Percentiles rank a stretch among this genome's conserved stretches.
These are phyloP conservation scores for Beroe forskalii DNA, from an alignment of 37 sponge, comb jelly and placozoan genomes.

Conservation along the genomic window DNA sequence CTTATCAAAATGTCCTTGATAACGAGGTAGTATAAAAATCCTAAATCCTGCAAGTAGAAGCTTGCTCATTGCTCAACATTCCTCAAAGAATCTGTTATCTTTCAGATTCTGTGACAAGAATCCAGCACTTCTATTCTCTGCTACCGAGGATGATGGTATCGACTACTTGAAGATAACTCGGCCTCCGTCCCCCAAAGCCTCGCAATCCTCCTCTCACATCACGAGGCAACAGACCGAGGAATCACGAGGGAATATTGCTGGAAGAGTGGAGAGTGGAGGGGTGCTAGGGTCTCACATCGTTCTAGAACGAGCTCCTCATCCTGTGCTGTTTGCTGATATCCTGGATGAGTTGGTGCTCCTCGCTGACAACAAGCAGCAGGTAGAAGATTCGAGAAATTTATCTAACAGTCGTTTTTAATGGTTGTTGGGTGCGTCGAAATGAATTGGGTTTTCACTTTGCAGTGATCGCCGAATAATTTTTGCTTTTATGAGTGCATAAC, in stretches of 20 bases:
- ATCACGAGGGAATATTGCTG: background rate
- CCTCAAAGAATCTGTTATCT: background rate
- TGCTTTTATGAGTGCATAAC: too few species aligned
- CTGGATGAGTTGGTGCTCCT: background rate
- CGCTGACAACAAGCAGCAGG: slow-evolving; percentile 14
- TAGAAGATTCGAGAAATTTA: too few species aligned
- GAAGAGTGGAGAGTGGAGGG: background rate
- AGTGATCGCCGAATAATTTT: too few species aligned
- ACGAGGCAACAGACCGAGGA: background rate
- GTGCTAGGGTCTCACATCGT: background rate
- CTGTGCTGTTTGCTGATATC: slow-evolving; percentile 29
- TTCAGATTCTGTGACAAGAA: slow-evolving; percentile 57
- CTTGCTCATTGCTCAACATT: too few species aligned
- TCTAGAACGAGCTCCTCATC: slow-evolving; percentile 1
- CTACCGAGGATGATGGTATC: background rate
- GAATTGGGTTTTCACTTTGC: too few species aligned
- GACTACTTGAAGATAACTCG: slow-evolving; percentile 26
- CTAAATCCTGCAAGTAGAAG: too few species aligned
- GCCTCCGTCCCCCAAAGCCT: background rate
- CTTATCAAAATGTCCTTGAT: too few species aligned
- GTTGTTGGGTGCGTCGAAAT: too few species aligned
- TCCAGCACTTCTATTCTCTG: slow-evolving; percentile 24
- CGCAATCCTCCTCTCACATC: background rate
- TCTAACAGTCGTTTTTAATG: too few species aligned
- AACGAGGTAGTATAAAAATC: too few species aligned